These are phyloP conservation scores for Sarcophaga rosellei DNA, from an alignment of 2,888 invertebrate genomes.

Conservation along the genomic window DNA sequence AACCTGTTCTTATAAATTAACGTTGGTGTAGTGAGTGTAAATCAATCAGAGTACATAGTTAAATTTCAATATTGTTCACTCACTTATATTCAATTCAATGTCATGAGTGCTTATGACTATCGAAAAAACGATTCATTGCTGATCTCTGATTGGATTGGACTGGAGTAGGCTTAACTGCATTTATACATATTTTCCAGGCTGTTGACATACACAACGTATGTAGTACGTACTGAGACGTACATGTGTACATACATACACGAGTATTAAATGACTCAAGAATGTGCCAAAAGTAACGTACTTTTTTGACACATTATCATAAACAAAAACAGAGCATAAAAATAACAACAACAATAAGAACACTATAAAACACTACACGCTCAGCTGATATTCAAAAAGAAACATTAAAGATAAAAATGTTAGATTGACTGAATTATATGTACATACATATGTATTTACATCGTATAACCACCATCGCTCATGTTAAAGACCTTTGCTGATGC, in stretches of 20 bases:
- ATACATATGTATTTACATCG: no score
- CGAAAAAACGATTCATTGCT: no score
- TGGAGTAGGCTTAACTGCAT: not conserved
- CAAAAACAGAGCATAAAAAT: constrained; percentile 25
- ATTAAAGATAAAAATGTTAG: not conserved
- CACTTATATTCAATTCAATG: no score
- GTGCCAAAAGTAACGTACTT: constrained; percentile 68
- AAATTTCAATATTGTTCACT: no score
- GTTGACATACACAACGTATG: constrained; percentile 4
- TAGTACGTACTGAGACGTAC: not conserved
- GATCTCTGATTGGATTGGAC: no score
- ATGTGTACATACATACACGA: constrained; percentile 6
- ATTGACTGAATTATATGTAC: not conserved
- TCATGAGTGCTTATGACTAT: no score
- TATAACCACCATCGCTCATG: not conserved
- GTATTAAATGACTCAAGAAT: constrained; percentile 53
- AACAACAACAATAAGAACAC: constrained; percentile 28
- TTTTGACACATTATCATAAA: constrained; percentile 58
- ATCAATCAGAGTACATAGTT: no score
- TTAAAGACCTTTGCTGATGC: constrained; percentile 6
- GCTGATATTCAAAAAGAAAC: not conserved
- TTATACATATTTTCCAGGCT: constrained; percentile 13
- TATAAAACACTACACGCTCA: not conserved
- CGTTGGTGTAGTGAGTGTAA: no score
- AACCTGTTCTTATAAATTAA: no score